A percentile compares a stretch with the other conserved stretches of the same genome.
phyloP scores from a whole-genome alignment of 2,888 invertebrate genomes.

The Heliconius erato region DNA sequence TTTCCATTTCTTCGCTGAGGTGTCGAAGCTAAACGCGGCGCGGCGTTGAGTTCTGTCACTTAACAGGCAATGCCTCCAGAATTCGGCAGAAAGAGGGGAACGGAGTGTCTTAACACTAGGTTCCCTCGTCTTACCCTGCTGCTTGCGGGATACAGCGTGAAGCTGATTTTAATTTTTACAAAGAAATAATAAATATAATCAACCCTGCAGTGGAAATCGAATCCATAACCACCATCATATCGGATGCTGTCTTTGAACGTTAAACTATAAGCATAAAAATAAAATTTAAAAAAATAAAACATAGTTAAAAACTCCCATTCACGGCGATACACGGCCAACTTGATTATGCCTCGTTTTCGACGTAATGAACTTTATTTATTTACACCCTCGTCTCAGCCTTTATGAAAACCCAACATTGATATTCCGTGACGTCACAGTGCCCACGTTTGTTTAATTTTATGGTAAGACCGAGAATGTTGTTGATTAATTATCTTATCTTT shows the following conservation, averaged over 20 bases:
- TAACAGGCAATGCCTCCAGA: no score
- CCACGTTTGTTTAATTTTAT: conserved; percentile 18
- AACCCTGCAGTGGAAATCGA: no score
- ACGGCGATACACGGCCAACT: conserved; percentile 45
- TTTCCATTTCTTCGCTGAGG: no score
- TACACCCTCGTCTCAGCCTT: conserved; percentile 43
- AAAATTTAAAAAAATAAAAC: background rate
- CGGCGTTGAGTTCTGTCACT: no score
- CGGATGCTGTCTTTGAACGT: background rate
- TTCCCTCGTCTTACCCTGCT: no score
- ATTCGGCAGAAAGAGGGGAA: no score
- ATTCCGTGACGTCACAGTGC: conserved; percentile 27
- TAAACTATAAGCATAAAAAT: background rate
- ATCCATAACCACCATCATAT: no score
- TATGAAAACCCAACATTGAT: conserved; percentile 31
- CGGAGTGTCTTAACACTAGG: no score
- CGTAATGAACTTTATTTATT: conserved; percentile 62
- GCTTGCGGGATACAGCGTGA: no score
- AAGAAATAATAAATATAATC: no score
- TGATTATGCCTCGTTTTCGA: conserved; percentile 52
- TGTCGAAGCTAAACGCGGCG: no score
- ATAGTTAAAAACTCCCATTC: background rate
- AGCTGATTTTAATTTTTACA: no score
- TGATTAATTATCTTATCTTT: conserved; percentile 1
- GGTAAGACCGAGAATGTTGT: background rate